Base-by-base conservation (phyloP, 2,113 vertebrate species). In the Melanerpes aurifrons region DNA sequence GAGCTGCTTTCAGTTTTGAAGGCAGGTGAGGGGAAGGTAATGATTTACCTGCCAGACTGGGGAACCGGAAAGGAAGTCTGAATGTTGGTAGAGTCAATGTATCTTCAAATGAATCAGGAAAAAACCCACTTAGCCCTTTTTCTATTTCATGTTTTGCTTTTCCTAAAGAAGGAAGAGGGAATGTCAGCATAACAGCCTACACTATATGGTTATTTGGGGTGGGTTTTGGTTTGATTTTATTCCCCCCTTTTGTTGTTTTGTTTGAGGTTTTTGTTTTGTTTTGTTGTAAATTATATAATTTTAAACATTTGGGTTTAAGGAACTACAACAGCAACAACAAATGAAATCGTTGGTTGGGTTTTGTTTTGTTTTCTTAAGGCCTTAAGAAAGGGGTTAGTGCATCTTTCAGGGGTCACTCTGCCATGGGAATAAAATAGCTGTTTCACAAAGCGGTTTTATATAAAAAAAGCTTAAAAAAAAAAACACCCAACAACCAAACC, bases 361-460 rank as follows among this genome's bases (percentile, higher is more conserved):
- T 37, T 37, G 37, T 12, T n/a, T 68, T 83, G 22, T 45, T 45
- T 94, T 96, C 92, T 97, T 98, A 98, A 97, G 97, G 98, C 98
- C 98, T 98, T 98, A 98, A 98, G 97, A 98, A 96, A 98, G 97
- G 97, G 97, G 97, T 98, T 98, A 97, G 98, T 98, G 98, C 98
- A 98, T 98, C 98, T 98, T 98, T 98, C 98, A 97, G 95, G 97
- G 97, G 97, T 98, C 97, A 98, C 97, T 98, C 97, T 98, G 97
- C 97, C 96, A 89, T 97, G 97, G 98, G 97, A 97, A 97, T 97
- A 98, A 98, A 98, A 97, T 97, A 97, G 97, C 98, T 98, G 98
- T 98, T 98, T 98, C 97, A 98, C 97, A 98, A 97, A 97, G 98
- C 97, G 98, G 98, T 98, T 98, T 98, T 98, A 98, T 98, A 98